Evolutionary conservation across 2,888 invertebrate genomes (phyloP).

Genomic region (Troglohyphantes excavatus): DNA sequence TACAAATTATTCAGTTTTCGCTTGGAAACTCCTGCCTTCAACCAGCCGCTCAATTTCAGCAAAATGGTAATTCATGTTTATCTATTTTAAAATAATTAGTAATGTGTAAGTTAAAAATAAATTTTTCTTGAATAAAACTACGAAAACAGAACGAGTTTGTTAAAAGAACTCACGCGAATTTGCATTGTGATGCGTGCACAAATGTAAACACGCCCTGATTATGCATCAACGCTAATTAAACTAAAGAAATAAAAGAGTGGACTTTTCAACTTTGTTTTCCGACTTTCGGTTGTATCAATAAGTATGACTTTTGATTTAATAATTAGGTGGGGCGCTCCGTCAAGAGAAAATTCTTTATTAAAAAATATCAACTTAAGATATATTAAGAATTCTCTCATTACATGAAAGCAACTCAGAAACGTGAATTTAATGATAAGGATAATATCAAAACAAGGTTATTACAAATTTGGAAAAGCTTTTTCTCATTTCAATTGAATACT

Average conservation of each 20-base stretch:
- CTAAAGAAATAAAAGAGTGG: background rate
- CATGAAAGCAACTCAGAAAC: background rate
- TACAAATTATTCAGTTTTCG: background rate
- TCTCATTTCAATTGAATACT: no score
- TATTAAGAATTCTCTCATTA: background rate
- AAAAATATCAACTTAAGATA: background rate
- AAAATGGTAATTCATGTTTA: conserved; percentile 40
- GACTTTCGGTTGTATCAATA: background rate
- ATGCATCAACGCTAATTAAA: background rate
- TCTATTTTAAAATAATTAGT: background rate
- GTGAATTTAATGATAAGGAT: background rate
- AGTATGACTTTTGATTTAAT: background rate
- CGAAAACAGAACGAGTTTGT: background rate
- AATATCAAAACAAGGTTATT: no score
- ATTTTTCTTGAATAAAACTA: background rate
- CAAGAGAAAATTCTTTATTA: background rate
- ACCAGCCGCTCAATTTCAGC: conserved; percentile 10
- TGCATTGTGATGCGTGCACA: background rate
- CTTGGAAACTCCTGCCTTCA: background rate
- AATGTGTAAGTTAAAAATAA: background rate
- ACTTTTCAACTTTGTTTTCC: background rate
- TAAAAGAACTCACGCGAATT: background rate
- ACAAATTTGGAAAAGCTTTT: no score
- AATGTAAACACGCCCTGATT: background rate
- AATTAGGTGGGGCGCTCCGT: background rate